Conservation (phyloP, 1,140 invertebrate species). For the Neodiprion pinetum region DNA sequence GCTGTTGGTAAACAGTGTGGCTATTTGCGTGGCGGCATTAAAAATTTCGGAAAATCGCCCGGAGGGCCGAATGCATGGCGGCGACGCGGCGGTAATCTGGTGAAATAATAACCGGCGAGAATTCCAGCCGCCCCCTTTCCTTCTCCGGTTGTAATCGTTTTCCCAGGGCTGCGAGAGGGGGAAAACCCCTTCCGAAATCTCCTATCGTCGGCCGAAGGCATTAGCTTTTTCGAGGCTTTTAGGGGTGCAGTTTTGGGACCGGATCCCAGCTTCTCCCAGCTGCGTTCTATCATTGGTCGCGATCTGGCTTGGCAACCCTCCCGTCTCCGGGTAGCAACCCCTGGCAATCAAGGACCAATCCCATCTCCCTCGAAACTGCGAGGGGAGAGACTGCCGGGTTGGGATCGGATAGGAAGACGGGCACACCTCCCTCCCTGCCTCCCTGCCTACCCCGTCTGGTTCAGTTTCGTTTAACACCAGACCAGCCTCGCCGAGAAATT, state of each 20-base stretch:
- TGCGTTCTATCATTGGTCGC: conserved; percentile 58
- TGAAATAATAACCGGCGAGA: too few species aligned
- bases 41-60: not conserved
- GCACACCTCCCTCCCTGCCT: not conserved
- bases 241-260: not conserved
- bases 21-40: not conserved
- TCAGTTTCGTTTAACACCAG: too few species aligned
- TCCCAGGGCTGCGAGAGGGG: not conserved
- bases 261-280: not conserved
- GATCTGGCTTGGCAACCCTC: conserved; percentile 51
- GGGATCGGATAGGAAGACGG: not conserved
- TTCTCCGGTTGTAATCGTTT: not conserved
- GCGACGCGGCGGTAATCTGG: too few species aligned
- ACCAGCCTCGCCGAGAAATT: too few species aligned
- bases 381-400: conserved; percentile 27
- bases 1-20: too few species aligned
- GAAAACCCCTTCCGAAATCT: not conserved
- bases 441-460: conserved; percentile 18
- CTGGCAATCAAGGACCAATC: conserved; percentile 57
- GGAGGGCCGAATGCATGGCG: not conserved
- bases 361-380: conserved; percentile 30
- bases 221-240: not conserved
- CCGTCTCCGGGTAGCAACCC: conserved; percentile 50
- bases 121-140: not conserved
- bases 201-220: conserved; percentile 1